Base-by-base conservation (phyloP, 2,797 vertebrate species). In the Typhlichthys subterraneus region DNA sequence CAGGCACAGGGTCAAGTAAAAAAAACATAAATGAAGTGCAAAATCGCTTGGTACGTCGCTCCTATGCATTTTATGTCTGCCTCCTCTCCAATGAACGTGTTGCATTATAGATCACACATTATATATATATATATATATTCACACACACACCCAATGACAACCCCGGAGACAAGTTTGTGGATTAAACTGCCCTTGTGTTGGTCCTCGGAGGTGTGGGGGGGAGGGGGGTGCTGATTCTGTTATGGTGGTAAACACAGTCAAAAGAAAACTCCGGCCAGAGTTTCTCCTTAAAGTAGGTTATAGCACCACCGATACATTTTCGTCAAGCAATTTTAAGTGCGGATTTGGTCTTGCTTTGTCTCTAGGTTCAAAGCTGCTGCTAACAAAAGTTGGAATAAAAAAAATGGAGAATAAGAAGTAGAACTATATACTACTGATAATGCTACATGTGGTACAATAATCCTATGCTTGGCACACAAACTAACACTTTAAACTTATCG, bases 71-170 rank as follows among this genome's bases (percentile, higher is more conserved):
- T 17, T 62, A 65, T 57, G 48, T 63, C 73, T 55, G 33, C 55
- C 57, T 55, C 45, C 57, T 47, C 54, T 65, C 54, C 15, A 46
- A 45, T 47, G 14, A 45, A 2, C 63, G 75, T 76, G 69, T 67
- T 91, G 82, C 88, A 92, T 91, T 92, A 93, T 91, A 89, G 82
- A 93, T 92, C 88, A 92, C 82, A 90, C 78, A 87, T 91, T 82
- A 85, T 79, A 91, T 64, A 53, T 52, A 19, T 19, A 19, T 19
- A 53, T 73, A 64, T 46, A 64, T 59, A n/a, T n/a, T n/a, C n/a
- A n/a, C n/a, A n/a, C n/a, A n/a, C n/a, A n/a, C n/a, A n/a, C n/a
- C n/a, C n/a, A n/a, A n/a, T n/a, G 84, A 82, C 65, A 81, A 85
- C 82, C 68, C 76, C 68, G 64, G 68, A 79, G 74, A 61, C 15